Base-by-base conservation (phyloP, 1,140 invertebrate species). In the Sycophaga agraensis region DNA sequence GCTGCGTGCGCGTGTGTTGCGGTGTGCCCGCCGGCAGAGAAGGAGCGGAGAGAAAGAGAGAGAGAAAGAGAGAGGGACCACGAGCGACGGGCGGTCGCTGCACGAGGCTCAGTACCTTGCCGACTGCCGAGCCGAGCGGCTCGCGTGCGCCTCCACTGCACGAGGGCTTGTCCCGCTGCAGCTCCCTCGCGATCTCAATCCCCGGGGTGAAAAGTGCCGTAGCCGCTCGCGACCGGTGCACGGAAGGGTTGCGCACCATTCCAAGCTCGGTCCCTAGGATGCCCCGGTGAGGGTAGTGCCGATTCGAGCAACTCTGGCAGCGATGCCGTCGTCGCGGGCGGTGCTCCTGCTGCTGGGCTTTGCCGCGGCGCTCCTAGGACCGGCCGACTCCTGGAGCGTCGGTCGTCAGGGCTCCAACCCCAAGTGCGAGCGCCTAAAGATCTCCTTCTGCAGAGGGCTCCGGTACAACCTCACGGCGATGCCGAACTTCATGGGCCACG, bases 381-480 rank as follows among this genome's bases (percentile, higher is more conserved):
- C 0, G 5, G 43, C 39, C 11, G 7, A 11, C 5, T 54, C 59
- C 7, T 62, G 59, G 59, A 21, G 37, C 34, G 7, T 45, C 24
- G 34, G 43, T 11, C 59, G 55, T 14, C 59, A 56, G 34, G 51
- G 53, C 35, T 2, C 43, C 0, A 56, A 22, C 45, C 70, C 73
- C 7, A 83, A 89, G 76, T 96, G 93, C 78, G 90, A 94, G 77
- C 85, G 84, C 65, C 91, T 95, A 57, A 86, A 83, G 28, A 88
- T 93, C 28, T 87, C 91, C 11, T 83, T 92, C 76, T 95, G 93
- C 73, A 85, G 89, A 72, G 88, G 91, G 67, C 80, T 94, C 65
- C 87, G 89, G 66, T 96, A 94, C 81, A 95, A 94, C 79, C 86
- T 89, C 77, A 96, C 93, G 9, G 84, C 88, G n/a, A 90, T 93